phyloP scores from a whole-genome alignment of 2,113 vertebrate genomes.

The Rhynchomys soricoides region DNA sequence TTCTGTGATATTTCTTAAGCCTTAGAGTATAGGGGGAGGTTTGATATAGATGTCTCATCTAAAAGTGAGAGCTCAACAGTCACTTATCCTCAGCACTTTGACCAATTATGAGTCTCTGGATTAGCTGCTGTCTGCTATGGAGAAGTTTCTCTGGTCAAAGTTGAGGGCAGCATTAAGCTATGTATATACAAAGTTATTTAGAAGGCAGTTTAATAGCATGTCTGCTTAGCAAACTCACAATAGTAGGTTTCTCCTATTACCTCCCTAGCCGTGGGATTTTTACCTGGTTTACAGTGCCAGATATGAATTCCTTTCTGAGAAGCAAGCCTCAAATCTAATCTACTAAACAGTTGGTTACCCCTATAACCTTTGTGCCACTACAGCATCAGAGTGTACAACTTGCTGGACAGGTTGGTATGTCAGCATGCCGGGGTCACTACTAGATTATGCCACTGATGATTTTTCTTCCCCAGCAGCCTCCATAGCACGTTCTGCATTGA shows the following conservation, averaged over 20 bases:
- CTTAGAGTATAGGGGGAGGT: neutral
- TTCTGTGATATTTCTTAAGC: neutral
- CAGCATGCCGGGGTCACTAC: neutral
- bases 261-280: neutral
- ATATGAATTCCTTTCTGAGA: neutral
- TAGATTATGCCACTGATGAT: neutral
- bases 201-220: neutral
- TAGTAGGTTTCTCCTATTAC: neutral
- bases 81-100: neutral
- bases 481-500: neutral
- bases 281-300: neutral
- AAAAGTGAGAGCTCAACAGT: neutral
- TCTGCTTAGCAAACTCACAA: neutral
- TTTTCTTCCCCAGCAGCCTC: neutral
- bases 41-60: neutral
- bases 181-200: neutral
- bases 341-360: neutral
- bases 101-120: neutral
- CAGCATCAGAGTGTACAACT: too few relatives aligned
- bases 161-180: neutral
- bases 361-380: too few relatives aligned
- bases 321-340: neutral
- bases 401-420: too few relatives aligned
- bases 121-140: neutral
- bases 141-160: neutral